Percentiles rank a stretch among this genome's conserved stretches.
phyloP scores from a whole-genome alignment of 2,888 invertebrate species.

The Napeogenes sylphis region DNA sequence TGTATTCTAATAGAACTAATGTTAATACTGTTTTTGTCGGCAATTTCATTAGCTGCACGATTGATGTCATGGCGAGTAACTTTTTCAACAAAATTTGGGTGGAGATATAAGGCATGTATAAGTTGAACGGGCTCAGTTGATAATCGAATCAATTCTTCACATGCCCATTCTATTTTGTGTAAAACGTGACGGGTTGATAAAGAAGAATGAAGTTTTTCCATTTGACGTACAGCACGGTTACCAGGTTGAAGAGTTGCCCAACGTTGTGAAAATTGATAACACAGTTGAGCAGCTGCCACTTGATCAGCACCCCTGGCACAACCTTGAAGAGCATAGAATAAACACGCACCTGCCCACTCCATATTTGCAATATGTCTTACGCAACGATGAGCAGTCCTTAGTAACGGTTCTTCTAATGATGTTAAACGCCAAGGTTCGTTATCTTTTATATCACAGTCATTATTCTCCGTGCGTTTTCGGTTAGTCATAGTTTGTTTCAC shows the following conservation, averaged over 20 bases:
- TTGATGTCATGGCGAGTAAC: slow-evolving; percentile 66
- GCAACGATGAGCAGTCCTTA: slow-evolving; percentile 69
- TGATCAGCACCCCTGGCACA: slow-evolving; percentile 73
- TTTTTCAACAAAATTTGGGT: slow-evolving; percentile 64
- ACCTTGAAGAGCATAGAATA: slow-evolving; percentile 72
- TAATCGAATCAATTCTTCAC: slow-evolving; percentile 66
- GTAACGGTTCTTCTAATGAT: slow-evolving; percentile 63
- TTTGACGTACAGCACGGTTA: slow-evolving; percentile 69
- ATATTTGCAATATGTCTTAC: slow-evolving; percentile 71
- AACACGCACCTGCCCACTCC: slow-evolving; percentile 76
- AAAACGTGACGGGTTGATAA: slow-evolving; percentile 70
- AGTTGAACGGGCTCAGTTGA: slow-evolving; percentile 68
- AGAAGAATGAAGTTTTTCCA: slow-evolving; percentile 67
- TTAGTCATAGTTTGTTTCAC: slow-evolving; percentile 74
- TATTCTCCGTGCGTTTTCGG: slow-evolving; percentile 52
- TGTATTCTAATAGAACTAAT: slow-evolving; percentile 69
- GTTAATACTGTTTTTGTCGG: slow-evolving; percentile 70
- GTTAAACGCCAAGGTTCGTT: slow-evolving; percentile 64
- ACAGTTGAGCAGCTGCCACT: slow-evolving; percentile 72
- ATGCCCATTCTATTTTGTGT: slow-evolving; percentile 70
- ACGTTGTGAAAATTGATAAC: slow-evolving; percentile 72
- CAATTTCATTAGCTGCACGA: slow-evolving; percentile 70
- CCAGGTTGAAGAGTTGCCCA: slow-evolving; percentile 71
- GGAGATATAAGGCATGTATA: slow-evolving; percentile 67
- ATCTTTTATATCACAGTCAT: slow-evolving; percentile 48